phyloP scores from a whole-genome alignment of 1,140 invertebrate species.

The Zaprionus taronus region DNA sequence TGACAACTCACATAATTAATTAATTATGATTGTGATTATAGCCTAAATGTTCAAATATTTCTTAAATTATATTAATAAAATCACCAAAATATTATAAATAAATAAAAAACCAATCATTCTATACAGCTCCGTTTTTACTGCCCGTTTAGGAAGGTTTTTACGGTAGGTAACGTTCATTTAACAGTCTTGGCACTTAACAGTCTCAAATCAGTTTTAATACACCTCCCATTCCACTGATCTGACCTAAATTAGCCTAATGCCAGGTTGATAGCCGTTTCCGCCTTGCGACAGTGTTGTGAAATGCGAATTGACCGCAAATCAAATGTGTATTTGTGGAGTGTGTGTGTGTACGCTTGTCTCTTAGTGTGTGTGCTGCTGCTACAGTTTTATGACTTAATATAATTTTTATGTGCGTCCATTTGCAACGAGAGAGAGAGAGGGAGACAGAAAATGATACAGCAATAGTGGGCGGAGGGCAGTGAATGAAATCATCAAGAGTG shows the following conservation, averaged over 20 bases:
- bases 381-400: conserved; percentile 76
- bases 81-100: neutral
- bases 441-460: neutral
- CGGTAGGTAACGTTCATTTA: neutral
- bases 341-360: neutral
- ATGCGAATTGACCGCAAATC: conserved; percentile 71
- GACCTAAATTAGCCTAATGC: conserved; percentile 7
- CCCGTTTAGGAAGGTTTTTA: neutral
- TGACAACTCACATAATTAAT: too few relatives aligned
- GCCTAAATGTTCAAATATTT: too few relatives aligned
- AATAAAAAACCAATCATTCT: neutral
- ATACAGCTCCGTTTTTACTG: neutral
- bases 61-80: too few relatives aligned
- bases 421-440: conserved; percentile 30
- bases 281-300: conserved; percentile 26
- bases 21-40: too few relatives aligned
- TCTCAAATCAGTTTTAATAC: conserved; percentile 20
- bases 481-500: conserved; percentile 40
- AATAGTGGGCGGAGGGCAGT: neutral
- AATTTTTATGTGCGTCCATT: conserved; percentile 78
- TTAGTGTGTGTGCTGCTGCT: neutral
- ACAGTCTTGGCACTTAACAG: neutral
- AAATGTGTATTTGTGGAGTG: conserved; percentile 37
- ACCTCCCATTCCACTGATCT: neutral
- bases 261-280: neutral